A percentile compares a stretch with the other conserved stretches of the same genome.
Evolutionary conservation across 1,140 invertebrate species (phyloP).

Genomic region (Elymnias hypermnestra): DNA sequence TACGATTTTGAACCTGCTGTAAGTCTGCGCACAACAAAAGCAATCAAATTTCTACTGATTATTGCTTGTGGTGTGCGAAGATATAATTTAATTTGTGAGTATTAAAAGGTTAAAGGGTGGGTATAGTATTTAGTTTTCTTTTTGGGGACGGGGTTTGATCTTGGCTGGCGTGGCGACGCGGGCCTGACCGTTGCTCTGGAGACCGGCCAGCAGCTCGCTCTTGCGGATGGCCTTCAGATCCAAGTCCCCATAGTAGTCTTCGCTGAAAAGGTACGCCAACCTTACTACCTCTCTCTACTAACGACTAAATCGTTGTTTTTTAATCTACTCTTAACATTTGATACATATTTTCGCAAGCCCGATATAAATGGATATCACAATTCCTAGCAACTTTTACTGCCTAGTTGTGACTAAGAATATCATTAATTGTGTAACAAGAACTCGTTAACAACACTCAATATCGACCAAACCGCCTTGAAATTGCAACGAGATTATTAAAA

Average conservation of each 20-base stretch:
- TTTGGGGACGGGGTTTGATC: constrained; percentile 73
- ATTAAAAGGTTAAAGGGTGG: constrained; percentile 52
- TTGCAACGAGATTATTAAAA: constrained; percentile 47
- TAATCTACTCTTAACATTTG: constrained; percentile 30
- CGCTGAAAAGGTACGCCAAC: constrained; percentile 80
- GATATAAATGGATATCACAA: constrained; percentile 49
- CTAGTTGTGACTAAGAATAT: constrained; percentile 39
- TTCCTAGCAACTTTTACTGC: constrained; percentile 63
- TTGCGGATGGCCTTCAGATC: constrained; percentile 95
- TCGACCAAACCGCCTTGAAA: constrained; percentile 68
- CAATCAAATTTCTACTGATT: constrained; percentile 21
- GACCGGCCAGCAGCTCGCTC: constrained; percentile 89
- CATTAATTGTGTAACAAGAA: constrained; percentile 66
- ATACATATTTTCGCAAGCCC: constrained; percentile 23
- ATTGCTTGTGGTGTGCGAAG: constrained; percentile 43
- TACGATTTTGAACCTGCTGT: constrained; percentile 57
- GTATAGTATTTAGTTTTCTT: constrained; percentile 60
- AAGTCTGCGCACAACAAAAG: constrained; percentile 46
- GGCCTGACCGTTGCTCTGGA: constrained; percentile 79
- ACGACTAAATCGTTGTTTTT: constrained; percentile 31
- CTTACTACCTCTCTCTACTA: constrained; percentile 64
- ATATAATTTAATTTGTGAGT: constrained; percentile 57
- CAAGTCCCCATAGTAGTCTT: constrained; percentile 96
- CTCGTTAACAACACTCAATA: constrained; percentile 47
- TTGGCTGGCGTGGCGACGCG: constrained; percentile 73